Conservation (phyloP, 2,797 vertebrate genomes). For the Scarus forsteni region DNA sequence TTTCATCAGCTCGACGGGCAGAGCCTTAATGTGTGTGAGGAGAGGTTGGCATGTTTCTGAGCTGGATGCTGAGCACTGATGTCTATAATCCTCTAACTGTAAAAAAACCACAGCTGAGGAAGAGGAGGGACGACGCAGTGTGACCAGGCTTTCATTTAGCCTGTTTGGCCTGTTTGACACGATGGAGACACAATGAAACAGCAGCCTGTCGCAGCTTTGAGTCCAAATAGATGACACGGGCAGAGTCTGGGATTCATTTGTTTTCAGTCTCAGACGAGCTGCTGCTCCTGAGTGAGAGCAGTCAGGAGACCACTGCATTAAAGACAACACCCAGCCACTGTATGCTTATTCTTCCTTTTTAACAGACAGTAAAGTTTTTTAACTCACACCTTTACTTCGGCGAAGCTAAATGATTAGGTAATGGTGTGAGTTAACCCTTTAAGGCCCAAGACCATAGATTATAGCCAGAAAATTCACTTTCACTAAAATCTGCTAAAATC, state of each 20-base stretch:
- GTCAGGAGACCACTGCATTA: too few species aligned
- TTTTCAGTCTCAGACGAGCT: too few species aligned
- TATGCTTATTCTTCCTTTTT: too few species aligned
- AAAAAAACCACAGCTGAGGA: constrained; percentile 25
- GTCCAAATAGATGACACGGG: not conserved
- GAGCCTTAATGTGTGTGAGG: constrained; percentile 31
- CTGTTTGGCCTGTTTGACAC: not conserved
- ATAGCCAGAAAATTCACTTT: too few species aligned
- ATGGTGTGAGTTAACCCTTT: too few species aligned
- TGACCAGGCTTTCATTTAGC: not conserved
- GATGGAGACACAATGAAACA: not conserved
- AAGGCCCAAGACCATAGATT: too few species aligned
- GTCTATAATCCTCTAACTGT: constrained; percentile 39
- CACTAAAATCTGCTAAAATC: too few species aligned
- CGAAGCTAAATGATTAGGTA: too few species aligned
- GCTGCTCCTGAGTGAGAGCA: too few species aligned
- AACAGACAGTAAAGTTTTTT: too few species aligned
- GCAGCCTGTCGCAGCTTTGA: not conserved
- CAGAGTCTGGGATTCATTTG: not conserved
- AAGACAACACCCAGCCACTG: too few species aligned
- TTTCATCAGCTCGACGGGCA: constrained; percentile 72
- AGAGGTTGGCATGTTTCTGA: constrained; percentile 22
- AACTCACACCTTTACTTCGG: too few species aligned
- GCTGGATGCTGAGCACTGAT: constrained; percentile 43
- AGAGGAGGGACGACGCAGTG: not conserved